phyloP scores from a whole-genome alignment of 2,888 invertebrate species.

The Latrodectus elegans region DNA sequence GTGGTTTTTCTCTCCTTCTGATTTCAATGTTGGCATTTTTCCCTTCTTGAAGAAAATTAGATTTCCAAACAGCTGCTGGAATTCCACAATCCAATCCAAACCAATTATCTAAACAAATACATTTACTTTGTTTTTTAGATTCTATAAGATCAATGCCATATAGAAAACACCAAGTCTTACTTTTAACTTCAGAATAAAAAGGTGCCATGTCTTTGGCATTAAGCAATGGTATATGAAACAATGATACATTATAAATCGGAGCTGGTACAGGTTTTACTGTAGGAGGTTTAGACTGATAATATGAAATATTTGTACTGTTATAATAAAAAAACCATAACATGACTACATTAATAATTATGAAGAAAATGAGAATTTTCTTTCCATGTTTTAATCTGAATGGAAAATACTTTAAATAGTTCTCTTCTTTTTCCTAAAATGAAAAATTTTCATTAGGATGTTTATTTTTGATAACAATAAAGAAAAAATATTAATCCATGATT shows the following conservation, averaged over 20 bases:
- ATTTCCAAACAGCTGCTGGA: conserved; percentile 68
- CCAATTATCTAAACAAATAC: conserved; percentile 53
- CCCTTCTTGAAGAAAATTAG: conserved; percentile 53
- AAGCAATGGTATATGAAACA: conserved; percentile 63
- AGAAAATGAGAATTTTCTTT: conserved; percentile 44
- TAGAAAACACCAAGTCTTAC: conserved; percentile 53
- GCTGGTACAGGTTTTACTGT: neutral
- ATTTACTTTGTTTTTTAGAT: conserved; percentile 39
- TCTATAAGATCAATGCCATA: conserved; percentile 36
- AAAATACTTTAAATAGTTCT: conserved; percentile 25
- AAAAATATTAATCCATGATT: too few species aligned
- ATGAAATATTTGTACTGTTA: conserved; percentile 11
- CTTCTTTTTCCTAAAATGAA: conserved; percentile 55
- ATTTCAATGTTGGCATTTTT: conserved; percentile 45
- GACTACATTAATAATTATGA: conserved; percentile 30
- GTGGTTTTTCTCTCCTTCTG: conserved; percentile 51
- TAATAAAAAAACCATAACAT: conserved; percentile 47
- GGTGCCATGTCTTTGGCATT: conserved; percentile 45
- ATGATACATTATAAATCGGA: conserved; percentile 44
- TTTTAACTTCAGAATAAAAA: conserved; percentile 51
- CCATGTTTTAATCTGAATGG: conserved; percentile 19
- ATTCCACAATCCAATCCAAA: conserved; percentile 68
- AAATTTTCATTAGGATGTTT: neutral
- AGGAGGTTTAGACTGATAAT: conserved; percentile 7
- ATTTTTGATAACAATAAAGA: too few species aligned